Conservation (phyloP, 2,113 vertebrate species). For the Notechis scutatus region DNA sequence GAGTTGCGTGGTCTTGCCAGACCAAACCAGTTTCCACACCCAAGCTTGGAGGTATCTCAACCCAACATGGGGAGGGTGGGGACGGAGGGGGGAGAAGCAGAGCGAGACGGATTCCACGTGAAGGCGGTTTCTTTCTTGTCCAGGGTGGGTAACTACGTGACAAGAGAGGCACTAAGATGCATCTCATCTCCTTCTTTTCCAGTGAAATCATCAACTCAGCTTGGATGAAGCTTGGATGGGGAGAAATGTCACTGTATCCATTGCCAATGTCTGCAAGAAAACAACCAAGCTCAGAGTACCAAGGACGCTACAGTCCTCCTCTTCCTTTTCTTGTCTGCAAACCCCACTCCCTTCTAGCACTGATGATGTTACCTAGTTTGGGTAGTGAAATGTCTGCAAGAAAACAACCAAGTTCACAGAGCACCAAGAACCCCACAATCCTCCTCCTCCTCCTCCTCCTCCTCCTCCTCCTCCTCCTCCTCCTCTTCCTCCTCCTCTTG, state of each 20-base stretch:
- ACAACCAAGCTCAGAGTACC: too few relatives aligned
- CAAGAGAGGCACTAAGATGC: neutral
- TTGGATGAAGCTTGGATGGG: neutral
- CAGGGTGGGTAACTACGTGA: neutral
- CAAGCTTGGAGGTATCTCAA: neutral
- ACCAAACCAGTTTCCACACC: neutral
- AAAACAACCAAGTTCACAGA: neutral
- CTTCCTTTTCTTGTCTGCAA: too few relatives aligned
- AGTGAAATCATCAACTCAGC: neutral
- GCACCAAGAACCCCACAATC: too few relatives aligned
- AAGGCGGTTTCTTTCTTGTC: neutral
- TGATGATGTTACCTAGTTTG: neutral
- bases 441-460: too few relatives aligned
- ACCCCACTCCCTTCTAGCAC: too few relatives aligned
- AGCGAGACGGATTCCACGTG: neutral
- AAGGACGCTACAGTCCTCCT: too few relatives aligned
- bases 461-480: too few relatives aligned
- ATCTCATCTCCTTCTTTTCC: neutral
- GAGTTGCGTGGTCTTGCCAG: neutral
- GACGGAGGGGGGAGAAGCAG: neutral
- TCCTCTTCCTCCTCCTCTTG: too few relatives aligned
- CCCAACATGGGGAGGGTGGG: neutral
- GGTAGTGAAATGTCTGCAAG: neutral
- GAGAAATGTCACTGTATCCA: neutral
- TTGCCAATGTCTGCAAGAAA: neutral